Base-by-base conservation (phyloP, 2,888 invertebrate genomes). In the Napeogenes inachia region DNA sequence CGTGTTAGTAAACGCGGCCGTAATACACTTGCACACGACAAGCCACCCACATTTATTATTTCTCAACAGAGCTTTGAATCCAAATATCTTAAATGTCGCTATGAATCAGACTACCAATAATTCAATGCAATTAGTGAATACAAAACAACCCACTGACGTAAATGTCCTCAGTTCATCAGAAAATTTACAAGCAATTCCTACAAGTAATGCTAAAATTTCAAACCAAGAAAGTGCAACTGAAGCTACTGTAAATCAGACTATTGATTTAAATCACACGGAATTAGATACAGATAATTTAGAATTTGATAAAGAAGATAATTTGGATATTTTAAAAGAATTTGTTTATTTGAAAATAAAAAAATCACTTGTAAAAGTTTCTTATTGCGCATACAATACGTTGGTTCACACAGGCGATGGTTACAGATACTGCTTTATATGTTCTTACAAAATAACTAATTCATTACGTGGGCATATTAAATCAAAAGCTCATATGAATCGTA, bases 331-430 rank as follows among this genome's bases (percentile, higher is more conserved):
- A 54, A 68, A 74, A 30, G 71, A 72, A 13, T 66, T 62, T 35
- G 62, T 76, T 0, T 73, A 71, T 63, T 59, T 77, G 4, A 74
- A 73, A 61, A 32, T 72, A 4, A 70, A 69, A 5, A 74, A 74
- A 46, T 50, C 42, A 1, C 71, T 60, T 45, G 58, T 67, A 4
- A 74, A 71, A 65, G 65, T 77, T 2, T 59, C 67, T 0, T 54
- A 65, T 13, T 35, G 62, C 0, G 60, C 74, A 0, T 74, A 69
- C 32, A 68, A 77, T 59, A 68, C 68, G 4, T 45, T 76, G 4
- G 63, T 77, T 0, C 55, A 53, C 1, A 54, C 66, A 0, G 76
- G 75, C 0, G 71, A 72, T 33, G 74, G 75, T 0, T 54, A 62
- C 0, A 63, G 64, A 46, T 71, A 70, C 50, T 77, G 76, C 53